These are phyloP conservation scores for Hormaphis cornu DNA, from an alignment of 1,140 invertebrate species.

Conservation along the genomic window DNA sequence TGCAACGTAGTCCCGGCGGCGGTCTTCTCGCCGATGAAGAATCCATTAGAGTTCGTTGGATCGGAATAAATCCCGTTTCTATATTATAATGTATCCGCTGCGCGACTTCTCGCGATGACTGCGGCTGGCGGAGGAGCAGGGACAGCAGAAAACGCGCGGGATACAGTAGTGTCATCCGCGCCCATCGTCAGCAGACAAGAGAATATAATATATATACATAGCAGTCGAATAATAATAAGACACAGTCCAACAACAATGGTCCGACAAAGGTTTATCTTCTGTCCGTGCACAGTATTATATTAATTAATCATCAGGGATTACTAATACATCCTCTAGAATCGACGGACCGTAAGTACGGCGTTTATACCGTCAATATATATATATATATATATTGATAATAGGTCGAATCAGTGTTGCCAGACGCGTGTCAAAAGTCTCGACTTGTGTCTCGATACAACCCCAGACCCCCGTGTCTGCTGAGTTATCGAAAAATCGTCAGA, in stretches of 20 bases:
- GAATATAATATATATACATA: too few relatives aligned
- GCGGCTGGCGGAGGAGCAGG: too few relatives aligned
- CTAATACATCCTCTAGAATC: background rate
- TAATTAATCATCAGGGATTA: conserved; percentile 1
- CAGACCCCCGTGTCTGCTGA: too few relatives aligned
- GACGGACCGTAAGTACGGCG: background rate
- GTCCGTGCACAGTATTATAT: background rate
- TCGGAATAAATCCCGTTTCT: conserved; percentile 20
- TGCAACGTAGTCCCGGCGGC: too few relatives aligned
- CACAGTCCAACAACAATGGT: conserved; percentile 1
- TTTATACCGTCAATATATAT: background rate
- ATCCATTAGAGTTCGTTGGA: conserved; percentile 16
- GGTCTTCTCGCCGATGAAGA: background rate
- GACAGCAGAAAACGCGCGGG: background rate
- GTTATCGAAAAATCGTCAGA: too few relatives aligned
- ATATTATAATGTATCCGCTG: too few relatives aligned
- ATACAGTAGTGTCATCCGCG: background rate
- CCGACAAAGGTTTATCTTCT: conserved; percentile 4
- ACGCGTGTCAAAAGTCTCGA: too few relatives aligned
- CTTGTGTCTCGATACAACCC: too few relatives aligned
- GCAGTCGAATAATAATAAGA: background rate
- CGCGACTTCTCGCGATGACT: too few relatives aligned
- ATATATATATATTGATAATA: too few relatives aligned
- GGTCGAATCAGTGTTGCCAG: too few relatives aligned
- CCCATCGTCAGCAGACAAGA: too few relatives aligned